Evolutionary conservation across 2,113 vertebrate genomes (phyloP).

Genomic region (Lophotis ruficrista): DNA sequence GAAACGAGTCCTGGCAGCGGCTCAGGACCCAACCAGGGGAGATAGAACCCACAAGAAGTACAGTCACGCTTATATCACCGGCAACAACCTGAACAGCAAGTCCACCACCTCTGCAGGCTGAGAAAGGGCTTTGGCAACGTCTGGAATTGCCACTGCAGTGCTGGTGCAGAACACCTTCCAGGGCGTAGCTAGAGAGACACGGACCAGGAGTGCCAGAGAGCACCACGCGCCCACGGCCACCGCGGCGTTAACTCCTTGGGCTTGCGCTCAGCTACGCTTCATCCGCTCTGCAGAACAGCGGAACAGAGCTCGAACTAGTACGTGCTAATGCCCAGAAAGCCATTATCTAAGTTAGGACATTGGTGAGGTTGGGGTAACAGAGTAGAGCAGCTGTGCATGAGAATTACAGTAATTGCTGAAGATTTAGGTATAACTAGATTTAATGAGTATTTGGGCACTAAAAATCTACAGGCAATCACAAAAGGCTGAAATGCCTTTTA

Average conservation of each 20-base stretch:
- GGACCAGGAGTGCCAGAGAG: not conserved
- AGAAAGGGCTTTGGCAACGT: rapidly evolving
- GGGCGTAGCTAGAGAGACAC: not conserved
- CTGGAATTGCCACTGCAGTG: not conserved
- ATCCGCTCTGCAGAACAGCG: rapidly evolving
- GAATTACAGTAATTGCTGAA: not conserved
- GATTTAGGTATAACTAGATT: not conserved
- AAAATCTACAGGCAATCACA: not conserved
- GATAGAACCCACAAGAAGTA: not conserved
- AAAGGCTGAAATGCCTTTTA: not conserved
- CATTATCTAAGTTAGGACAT: too few relatives aligned
- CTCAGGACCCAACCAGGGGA: not conserved
- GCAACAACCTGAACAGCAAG: not conserved
- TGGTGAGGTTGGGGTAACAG: not conserved
- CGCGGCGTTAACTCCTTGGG: rapidly evolving
- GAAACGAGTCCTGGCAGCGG: not conserved
- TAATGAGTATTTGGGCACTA: not conserved
- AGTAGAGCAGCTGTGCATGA: not conserved
- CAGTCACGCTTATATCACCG: too few relatives aligned
- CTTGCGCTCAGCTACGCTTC: too few relatives aligned
- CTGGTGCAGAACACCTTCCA: not conserved
- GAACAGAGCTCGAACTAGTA: too few relatives aligned
- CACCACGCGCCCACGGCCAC: too few relatives aligned
- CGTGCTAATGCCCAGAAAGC: not conserved
- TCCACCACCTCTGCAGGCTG: not conserved